These are phyloP conservation scores for Litoditis marina DNA, from an alignment of 2,888 invertebrate species.

Conservation along the genomic window DNA sequence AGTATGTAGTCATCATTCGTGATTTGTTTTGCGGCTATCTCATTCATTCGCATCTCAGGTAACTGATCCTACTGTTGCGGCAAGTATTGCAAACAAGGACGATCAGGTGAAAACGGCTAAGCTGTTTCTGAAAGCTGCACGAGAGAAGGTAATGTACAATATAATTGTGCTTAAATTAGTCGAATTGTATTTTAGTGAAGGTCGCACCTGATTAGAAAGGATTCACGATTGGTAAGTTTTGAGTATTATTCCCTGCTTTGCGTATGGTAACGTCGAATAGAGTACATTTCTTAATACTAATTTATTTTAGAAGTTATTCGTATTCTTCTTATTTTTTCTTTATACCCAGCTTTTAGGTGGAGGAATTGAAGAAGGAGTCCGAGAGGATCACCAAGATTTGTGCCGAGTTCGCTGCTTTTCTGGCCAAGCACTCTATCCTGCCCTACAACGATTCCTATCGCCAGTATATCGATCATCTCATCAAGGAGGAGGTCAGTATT, in stretches of 20 bases:
- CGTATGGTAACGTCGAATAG: too few species aligned
- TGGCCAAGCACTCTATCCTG: slow-evolving; percentile 20
- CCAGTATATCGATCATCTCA: slow-evolving; percentile 20
- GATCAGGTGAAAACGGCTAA: background rate
- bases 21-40: too few species aligned
- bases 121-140: background rate
- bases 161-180: too few species aligned
- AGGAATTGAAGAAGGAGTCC: slow-evolving; percentile 7
- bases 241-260: too few species aligned
- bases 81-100: background rate
- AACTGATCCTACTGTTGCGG: background rate
- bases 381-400: background rate
- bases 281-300: too few species aligned
- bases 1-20: too few species aligned
- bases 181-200: too few species aligned
- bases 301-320: too few species aligned
- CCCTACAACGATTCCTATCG: slow-evolving; percentile 24
- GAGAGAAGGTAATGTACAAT: background rate
- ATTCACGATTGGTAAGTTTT: too few species aligned
- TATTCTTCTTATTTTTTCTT: too few species aligned
- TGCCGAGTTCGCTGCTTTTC: slow-evolving; percentile 7
- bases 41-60: too few species aligned
- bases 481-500: slow-evolving; percentile 18
- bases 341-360: slow-evolving; percentile 5
- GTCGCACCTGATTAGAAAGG: too few species aligned